Base-by-base conservation (phyloP, 2,797 vertebrate species). In the Oceanodroma leucorhoa region DNA sequence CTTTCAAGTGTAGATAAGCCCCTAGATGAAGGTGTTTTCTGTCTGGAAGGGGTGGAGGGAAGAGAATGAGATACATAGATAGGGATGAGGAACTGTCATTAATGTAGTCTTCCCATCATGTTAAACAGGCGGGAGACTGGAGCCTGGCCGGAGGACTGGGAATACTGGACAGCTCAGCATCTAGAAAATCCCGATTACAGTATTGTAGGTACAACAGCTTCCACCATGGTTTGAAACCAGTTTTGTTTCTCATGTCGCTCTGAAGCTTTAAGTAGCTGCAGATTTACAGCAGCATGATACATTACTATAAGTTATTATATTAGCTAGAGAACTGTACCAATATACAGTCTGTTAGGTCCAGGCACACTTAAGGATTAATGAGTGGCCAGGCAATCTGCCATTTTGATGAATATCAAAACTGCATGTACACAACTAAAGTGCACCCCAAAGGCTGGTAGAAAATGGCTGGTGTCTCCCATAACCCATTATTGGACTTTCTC, bases 371-470 rank as follows among this genome's bases (percentile, higher is more conserved):
- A 30, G 66, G 38, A 71, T 73, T 86, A 64, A 83, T 48, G 75
- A 82, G 79, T 7, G 60, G 62, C 61, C 62, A 51, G 72, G 53
- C 48, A 75, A 22, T 10, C 55, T 84, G 51, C 43, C 51, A 4
- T 21, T 43, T 19, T 40, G 71, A 50, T 11, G 61, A 54, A 13
- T 23, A 29, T 24, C n/a, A 65, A 46, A 78, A 32, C 38, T 55
- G 12, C 10, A 8, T 9, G 32, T 8, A 3, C 19, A 20, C 55
- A 72, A 54, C 38, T 8, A 2, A 69, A 76, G 51, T 19, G 43
- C 36, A 32, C 41, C 46, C 89, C 80, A 86, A 93, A 79, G 90
- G 69, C 75, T 87, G 85, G 53, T 76, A 83, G 85, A 80, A 51
- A 43, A 66, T 8, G 27, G 30, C 36, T 50, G 54, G 22, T 78